Base-by-base conservation (phyloP, 2,797 vertebrate species). In the Rhinichthys osculus region DNA sequence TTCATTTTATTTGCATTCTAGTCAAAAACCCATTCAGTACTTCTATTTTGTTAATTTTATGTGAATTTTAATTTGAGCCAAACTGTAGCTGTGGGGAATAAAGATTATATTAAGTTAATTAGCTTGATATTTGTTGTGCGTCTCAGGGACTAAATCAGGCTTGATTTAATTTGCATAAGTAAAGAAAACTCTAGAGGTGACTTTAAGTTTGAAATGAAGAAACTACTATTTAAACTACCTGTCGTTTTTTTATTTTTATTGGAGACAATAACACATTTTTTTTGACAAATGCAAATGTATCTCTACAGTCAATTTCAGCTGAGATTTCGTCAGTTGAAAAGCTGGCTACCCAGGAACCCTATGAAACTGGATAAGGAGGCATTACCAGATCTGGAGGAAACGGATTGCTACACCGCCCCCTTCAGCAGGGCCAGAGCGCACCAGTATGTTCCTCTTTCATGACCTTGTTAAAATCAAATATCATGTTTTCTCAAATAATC, bases 361-460 rank as follows among this genome's bases (percentile, higher is more conserved):
- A 99, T 99, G 98, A 97, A 98, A 93, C 96, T 99, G 13, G 98
- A 99, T 93, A 99, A 99, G 91, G 97, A 98, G 90, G 97, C 97
- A 0, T 92, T 99, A 78, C 98, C 98, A 77, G 97, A 99, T 88
- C 94, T 99, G 84, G 97, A 99, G 91, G 97, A 98, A 72, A 97
- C 96, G 0, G 97, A 98, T 94, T 99, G 98, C 91, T 99, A 99
- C 93, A 99, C 98, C 0, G 98, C 98, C 0, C 98, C 98, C n/a
- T 99, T 99, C 91, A 99, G 97, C 93, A 93, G 97, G 7, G 96
- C 98, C 0, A 97, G 98, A 89, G 98, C 98, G 89, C 98, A 99
- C 92, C 98, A 99, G 98, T 99, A 94, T 94, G 94, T 83, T 59
- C 73, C 33, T 54, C 21, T 30, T 76, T 6, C 21, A 40, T 64